A percentile compares a stretch with the other conserved stretches of the same genome.
These are phyloP conservation scores for Columbina picui DNA, from an alignment of 2,113 vertebrate species.

Conservation along the genomic window DNA sequence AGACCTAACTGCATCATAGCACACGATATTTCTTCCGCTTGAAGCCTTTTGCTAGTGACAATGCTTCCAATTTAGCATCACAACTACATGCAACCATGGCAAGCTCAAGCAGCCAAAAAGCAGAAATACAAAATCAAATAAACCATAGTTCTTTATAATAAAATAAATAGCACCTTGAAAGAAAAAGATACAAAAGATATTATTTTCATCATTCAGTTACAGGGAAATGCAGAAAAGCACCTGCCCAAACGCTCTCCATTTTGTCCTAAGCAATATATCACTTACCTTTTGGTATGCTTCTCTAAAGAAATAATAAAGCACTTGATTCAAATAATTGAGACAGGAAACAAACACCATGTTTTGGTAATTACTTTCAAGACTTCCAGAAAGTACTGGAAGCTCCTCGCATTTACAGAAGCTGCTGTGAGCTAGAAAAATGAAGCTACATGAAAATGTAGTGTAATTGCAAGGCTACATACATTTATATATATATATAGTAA, in stretches of 20 bases:
- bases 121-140: not conserved
- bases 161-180: not conserved
- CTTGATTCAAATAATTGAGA: not conserved
- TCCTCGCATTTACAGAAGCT: not conserved
- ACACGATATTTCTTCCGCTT: not conserved
- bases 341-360: not conserved
- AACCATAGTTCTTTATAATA: not conserved
- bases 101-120: slow-evolving; percentile 38
- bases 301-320: not conserved
- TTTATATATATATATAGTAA: too few relatives aligned
- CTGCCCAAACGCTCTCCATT: not conserved
- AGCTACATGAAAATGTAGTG: not conserved
- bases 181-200: not conserved
- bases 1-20: not conserved
- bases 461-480: not conserved
- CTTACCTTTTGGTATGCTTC: slow-evolving; percentile 19
- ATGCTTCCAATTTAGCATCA: not conserved
- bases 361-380: not conserved
- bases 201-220: not conserved
- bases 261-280: not conserved
- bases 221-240: slow-evolving; percentile 7
- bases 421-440: not conserved
- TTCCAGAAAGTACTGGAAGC: slow-evolving; percentile 29
- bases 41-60: slow-evolving; percentile 12
- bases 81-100: not conserved